Evolutionary conservation across 2,797 vertebrate species (phyloP), one percentile per base, ranked within the genome.

Genomic region (Acestrorhynchus altus): DNA sequence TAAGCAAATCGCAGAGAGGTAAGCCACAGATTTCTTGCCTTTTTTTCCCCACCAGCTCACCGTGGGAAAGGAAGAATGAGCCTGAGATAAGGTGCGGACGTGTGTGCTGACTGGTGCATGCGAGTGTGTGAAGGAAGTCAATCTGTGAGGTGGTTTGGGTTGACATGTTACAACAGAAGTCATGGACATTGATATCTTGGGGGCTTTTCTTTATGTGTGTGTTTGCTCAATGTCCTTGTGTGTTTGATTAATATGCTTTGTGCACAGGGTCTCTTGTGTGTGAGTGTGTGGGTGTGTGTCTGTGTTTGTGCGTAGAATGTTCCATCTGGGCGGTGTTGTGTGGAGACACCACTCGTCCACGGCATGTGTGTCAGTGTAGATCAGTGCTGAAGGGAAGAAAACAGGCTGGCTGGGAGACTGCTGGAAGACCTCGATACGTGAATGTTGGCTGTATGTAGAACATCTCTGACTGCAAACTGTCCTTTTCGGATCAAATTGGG

Each of bases 301-400:
- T 77, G 66, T 39, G 44, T 20, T 15, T 61, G 49, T 64, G 47
- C 40, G 31, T 64, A 65, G 72, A 75, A 75, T 49, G 76, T 85
- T 83, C 78, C 72, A 73, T 81, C 64, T 77, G 78, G 77, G 78
- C 40, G 75, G 72, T 67, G 78, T 74, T 83, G 81, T 68, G 64
- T 83, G 70, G 78, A 82, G 72, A n/a, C 70, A 66, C 72, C 57
- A 63, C 72, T 81, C 20, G 61, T 74, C 52, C 66, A 74, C 28
- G 60, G 69, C 79, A 68, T 76, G 71, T 71, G 56, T 78, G 72
- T 78, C 72, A 66, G 51, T 73, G 51, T 73, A 73, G 66, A 85
- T 78, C 65, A 78, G 52, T 40, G 44, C 65, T 77, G 54, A 61
- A 54, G 28, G 7, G 77, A 60, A 40, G 80, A 57, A 4, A 81